Evolutionary conservation across 2,113 vertebrate species (phyloP), one percentile per base, ranked within the genome.

Genomic region (Paramormyrops kingsleyae): DNA sequence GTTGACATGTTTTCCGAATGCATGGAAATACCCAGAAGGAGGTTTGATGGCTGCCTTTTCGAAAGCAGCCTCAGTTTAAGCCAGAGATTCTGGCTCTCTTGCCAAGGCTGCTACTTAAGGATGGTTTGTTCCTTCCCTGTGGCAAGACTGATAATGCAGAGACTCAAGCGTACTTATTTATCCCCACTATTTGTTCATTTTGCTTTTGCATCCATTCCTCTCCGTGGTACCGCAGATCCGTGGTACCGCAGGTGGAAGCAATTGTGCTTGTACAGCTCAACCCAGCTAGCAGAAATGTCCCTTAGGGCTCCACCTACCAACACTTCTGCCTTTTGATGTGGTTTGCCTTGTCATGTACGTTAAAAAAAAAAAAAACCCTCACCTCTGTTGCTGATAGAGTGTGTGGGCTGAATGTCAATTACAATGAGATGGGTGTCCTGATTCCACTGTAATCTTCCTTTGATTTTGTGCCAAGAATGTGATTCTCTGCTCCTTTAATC

Each of bases 391-490:
- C 74, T 70, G 62, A 70, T 70, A 42, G 74, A 80, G 74, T 80
- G 19, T 80, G 35, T 80, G 74, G 35, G 35, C 17, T 80, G 74
- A 80, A 80, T 80, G 74, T 80, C 31, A 80, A 80, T 80, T 39
- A 80, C 35, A 80, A 80, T 8, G 74, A 80, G 74, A 80, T 80
- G 35, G 74, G 74, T 19, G 74, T 80, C 35, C 74, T 80, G 74
- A 80, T 80, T 80, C 74, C 74, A 80, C 62, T 70, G 62, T 80
- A 80, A 80, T 80, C 74, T 80, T 80, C 74, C 74, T 80, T 80
- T 80, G 74, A 80, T 80, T 80, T 80, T 80, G 74, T 42, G 74
- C 15, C 74, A 80, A 80, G 15, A 80, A 80, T 80, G 74, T 35
- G 31, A 42, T 39, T 42, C 35, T 15, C 35, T 42, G 31, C n/a